Conservation (phyloP, 2,797 vertebrate genomes). For the Crax fasciolata region DNA sequence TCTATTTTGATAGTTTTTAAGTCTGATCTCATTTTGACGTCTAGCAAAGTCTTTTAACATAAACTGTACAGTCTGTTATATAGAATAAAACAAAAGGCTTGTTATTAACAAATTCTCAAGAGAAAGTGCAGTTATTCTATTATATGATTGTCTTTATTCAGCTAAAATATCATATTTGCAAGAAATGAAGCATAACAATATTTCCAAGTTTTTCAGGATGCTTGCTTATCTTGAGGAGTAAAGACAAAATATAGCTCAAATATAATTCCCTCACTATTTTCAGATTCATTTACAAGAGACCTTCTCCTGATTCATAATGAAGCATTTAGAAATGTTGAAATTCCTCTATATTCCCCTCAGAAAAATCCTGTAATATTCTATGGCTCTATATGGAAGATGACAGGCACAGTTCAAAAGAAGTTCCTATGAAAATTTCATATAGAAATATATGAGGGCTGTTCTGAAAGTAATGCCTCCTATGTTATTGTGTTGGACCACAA, state of each 20-base stretch:
- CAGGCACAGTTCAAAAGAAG: background rate
- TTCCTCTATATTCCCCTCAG: background rate
- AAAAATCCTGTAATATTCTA: background rate
- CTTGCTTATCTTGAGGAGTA: background rate
- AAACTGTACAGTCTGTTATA: background rate
- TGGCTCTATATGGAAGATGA: background rate
- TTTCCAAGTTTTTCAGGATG: background rate
- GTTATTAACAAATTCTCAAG: background rate
- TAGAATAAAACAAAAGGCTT: background rate
- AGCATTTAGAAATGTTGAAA: slow-evolving; percentile 33
- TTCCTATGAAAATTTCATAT: background rate
- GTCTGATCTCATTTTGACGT: background rate
- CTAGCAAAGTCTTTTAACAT: background rate
- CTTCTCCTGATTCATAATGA: slow-evolving; percentile 57
- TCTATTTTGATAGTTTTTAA: background rate
- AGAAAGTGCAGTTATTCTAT: background rate
- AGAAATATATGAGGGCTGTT: background rate
- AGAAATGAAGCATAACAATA: background rate
- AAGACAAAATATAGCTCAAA: background rate
- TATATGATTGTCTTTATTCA: slow-evolving; percentile 8
- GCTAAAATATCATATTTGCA: slow-evolving; percentile 38
- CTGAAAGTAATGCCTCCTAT: no score
- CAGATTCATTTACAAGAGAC: slow-evolving; percentile 52
- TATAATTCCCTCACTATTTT: background rate
- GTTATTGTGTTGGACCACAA: no score